Conservation (phyloP, 2,113 vertebrate genomes). For the Corapipo altera region DNA sequence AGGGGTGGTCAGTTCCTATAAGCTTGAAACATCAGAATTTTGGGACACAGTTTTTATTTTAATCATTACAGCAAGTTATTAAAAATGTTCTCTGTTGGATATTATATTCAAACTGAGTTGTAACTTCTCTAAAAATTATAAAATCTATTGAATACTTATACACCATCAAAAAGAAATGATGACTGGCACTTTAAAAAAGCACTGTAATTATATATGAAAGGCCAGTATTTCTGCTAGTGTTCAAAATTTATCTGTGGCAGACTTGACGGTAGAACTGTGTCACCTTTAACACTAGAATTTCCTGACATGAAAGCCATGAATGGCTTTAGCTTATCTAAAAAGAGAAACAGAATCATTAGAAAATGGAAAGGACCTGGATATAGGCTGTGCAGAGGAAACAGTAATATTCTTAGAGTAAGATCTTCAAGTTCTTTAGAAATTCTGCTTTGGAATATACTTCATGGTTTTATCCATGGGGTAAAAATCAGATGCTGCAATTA, state of each 20-base stretch:
- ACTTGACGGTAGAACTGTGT: too few relatives aligned
- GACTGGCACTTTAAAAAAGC: not conserved
- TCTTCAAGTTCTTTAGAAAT: not conserved
- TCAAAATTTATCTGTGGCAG: conserved; percentile 64
- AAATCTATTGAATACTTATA: not conserved
- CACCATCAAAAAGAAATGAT: not conserved
- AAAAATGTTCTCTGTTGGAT: not conserved
- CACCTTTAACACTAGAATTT: conserved; percentile 75
- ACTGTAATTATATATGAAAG: not conserved
- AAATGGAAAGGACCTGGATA: not conserved
- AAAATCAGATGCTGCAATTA: not conserved
- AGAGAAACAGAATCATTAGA: not conserved
- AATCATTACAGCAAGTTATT: not conserved
- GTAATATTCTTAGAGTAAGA: not conserved
- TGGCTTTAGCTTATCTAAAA: conserved; percentile 81
- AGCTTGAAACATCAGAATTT: not conserved
- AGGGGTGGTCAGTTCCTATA: not conserved
- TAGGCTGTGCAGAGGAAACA: not conserved
- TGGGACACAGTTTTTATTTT: not conserved
- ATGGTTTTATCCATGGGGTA: rapidly evolving
- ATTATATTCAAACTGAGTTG: not conserved
- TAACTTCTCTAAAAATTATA: not conserved
- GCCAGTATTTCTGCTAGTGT: not conserved
- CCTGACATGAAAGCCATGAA: conserved; percentile 84
- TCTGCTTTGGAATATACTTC: not conserved